phyloP scores from a whole-genome alignment of 1,140 invertebrate genomes.

The Archivesica marissinica region DNA sequence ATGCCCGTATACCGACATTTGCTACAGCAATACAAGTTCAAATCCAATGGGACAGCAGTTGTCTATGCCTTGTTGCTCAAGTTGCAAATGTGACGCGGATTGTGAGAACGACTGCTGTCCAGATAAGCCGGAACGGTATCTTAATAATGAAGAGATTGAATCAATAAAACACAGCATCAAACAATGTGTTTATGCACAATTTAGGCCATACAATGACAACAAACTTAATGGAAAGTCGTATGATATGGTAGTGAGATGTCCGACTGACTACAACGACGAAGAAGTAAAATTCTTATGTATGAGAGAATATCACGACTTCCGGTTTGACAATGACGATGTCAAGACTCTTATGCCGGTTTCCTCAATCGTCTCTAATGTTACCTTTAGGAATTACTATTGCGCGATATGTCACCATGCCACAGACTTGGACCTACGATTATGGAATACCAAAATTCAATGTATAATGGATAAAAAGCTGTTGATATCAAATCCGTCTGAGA shows the following conservation, averaged over 20 bases:
- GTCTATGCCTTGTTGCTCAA: background rate
- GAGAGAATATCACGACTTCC: constrained; percentile 8
- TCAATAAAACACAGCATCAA: background rate
- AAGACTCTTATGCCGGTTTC: constrained; percentile 1
- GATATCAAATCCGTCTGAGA: background rate
- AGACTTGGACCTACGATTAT: background rate
- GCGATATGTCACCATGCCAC: background rate
- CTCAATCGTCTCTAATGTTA: background rate
- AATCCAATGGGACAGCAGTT: background rate
- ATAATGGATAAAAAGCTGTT: background rate
- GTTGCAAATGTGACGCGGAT: background rate
- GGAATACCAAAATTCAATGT: background rate
- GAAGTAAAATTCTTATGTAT: background rate
- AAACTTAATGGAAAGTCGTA: background rate
- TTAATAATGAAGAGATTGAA: background rate
- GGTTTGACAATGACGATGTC: constrained; percentile 5
- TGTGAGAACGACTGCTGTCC: background rate
- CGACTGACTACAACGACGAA: background rate
- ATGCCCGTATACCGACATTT: constrained; percentile 22
- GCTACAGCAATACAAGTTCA: background rate
- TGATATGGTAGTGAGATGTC: constrained; percentile 8
- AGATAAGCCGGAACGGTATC: background rate
- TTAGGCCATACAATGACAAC: background rate
- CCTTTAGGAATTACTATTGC: constrained; percentile 15
- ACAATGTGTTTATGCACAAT: constrained; percentile 19